Percentiles rank a stretch among this genome's conserved stretches.
phyloP scores from a whole-genome alignment of 2,113 vertebrate species.

The Coptodon bakossiorum region DNA sequence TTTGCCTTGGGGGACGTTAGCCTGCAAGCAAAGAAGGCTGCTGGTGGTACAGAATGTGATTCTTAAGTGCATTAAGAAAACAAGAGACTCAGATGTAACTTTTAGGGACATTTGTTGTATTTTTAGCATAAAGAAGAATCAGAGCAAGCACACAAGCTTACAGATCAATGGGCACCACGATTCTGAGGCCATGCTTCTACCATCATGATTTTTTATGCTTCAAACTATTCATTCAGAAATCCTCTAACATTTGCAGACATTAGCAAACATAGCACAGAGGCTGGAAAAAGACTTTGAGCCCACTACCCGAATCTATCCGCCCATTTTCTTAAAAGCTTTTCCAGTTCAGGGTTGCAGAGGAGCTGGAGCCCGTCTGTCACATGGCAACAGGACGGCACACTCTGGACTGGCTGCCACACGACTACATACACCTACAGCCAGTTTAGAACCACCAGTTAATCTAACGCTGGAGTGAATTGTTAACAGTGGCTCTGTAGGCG shows the following conservation, averaged over 20 bases:
- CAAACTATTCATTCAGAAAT: background rate
- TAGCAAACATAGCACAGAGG: background rate
- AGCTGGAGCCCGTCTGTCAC: background rate
- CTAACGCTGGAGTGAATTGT: rapidly evolving
- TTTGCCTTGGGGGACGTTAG: background rate
- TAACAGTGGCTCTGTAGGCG: background rate
- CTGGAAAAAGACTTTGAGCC: background rate
- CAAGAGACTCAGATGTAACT: rapidly evolving
- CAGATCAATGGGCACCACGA: background rate
- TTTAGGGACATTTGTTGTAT: rapidly evolving
- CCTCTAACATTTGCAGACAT: background rate
- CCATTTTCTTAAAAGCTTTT: background rate
- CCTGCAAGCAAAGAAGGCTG: background rate
- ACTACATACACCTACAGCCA: background rate
- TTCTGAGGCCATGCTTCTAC: background rate
- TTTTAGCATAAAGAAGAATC: background rate
- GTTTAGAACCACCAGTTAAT: rapidly evolving
- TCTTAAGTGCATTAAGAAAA: rapidly evolving
- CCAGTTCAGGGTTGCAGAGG: background rate
- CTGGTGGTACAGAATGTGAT: rapidly evolving
- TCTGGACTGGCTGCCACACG: background rate
- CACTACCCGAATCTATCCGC: background rate
- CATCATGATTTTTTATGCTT: background rate
- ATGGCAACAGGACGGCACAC: rapidly evolving
- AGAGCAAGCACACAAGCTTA: background rate